Evolutionary conservation across 1,140 invertebrate species (phyloP), one percentile per base, ranked within the genome.

Genomic region (Hypothenemus hampei): DNA sequence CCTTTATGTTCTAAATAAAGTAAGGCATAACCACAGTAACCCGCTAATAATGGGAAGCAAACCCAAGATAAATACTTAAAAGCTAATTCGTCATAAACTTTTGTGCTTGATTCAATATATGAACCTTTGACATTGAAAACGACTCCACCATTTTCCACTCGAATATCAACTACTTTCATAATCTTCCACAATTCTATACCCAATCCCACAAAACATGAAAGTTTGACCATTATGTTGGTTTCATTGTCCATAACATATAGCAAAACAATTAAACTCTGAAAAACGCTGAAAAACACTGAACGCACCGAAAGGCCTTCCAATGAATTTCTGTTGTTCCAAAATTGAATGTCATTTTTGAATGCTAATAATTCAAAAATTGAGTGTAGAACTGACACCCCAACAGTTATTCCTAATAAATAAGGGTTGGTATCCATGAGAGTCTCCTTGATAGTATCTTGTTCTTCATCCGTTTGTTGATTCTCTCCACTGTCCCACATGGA

Each of bases 301-400:
- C 96, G 82, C 7, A 99, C 96, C 0, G 95, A 98, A 5, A 99
- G 75, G 35, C 97, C 97, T 78, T 99, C 97, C 21, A 99, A 75
- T 4, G 93, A 95, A 71, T 98, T 93, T 26, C 96, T 80, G 66
- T 97, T 96, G 58, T 95, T 94, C 97, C 97, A 99, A 70, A 99
- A 99, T 75, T 99, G 97, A 67, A 99, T 99, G 75, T 99, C 95
- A 79, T 99, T 99, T 78, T 99, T 99, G 72, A 99, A 99, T 44
- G 97, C 97, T 22, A 99, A 77, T 64, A 99, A 84, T 73, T 99
- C 97, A 77, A 99, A 98, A 37, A 99, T 82, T 61, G 91, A 97
- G 74, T 99, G 97, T 3, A 99, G 76, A 23, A 99, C 81, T 3
- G 97, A 98, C 0, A 99, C 87, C 51, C 85, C 77, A 48, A 98